Evolutionary conservation across 1,140 invertebrate species (phyloP), one percentile per base, ranked within the genome.

Genomic region (Hyles vespertilio): DNA sequence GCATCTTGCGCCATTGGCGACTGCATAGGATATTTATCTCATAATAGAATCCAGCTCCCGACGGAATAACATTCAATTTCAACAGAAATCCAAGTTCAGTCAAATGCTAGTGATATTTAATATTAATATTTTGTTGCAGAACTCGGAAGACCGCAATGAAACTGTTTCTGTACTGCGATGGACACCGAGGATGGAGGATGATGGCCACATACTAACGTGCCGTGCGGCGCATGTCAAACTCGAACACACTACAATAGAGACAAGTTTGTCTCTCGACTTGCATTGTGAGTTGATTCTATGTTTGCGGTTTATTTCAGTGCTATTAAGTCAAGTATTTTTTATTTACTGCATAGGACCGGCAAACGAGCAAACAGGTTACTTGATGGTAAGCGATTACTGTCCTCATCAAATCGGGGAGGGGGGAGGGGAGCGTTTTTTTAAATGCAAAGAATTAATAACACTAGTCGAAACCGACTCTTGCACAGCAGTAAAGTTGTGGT

Each of bases 221-320:
- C 91, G 94, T 55, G 96, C 95, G 0, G 54, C 76, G 9, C 84
- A 87, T 51, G 62, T 69, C 2, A 84, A 81, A 59, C 58, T 87
- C n/a, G 93, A 95, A 58, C 96, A 97, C 84, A 85, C 92, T 3
- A 90, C 92, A 9, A 90, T 96, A 49, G 94, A 97, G 79, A 93
- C 95, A 53, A 92, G 92, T n/a, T 93, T 95, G 91, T 94, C 93
- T 69, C 89, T 97, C 5, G 95, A 96, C 87, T 93, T 97, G 58
- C 94, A 94, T 75, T 96, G 96, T 95, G 90, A 94, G 94, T 59
- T 75, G 43, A 59, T 11, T 58, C 22, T 49, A 32, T 36, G 5
- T 5, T 12, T 46, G 44, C 44, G 44, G 44, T 10, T 4, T 46
- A 22, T 22, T 22, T 22, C 22, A 22, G 22, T 22, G 22, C 22